Conservation (phyloP, 1,140 invertebrate genomes). For the Neotoxoptera formosana region DNA sequence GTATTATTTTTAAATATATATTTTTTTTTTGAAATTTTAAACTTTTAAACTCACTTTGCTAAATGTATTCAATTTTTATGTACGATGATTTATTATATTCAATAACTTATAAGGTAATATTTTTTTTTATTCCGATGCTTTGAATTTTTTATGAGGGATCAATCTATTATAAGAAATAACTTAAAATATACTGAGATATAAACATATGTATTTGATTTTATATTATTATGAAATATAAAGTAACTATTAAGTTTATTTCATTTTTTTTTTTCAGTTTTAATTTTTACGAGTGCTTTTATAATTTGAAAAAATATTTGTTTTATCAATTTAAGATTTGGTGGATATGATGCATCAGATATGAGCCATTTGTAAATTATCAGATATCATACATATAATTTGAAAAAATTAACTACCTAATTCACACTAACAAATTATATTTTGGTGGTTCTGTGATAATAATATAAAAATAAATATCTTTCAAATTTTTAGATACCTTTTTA, state of each 20-base stretch:
- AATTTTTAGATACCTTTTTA: too few species aligned
- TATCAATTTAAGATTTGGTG: too few species aligned
- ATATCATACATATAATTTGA: too few species aligned
- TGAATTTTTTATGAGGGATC: not conserved
- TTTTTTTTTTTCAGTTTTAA: too few species aligned
- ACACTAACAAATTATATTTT: too few species aligned
- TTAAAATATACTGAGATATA: not conserved
- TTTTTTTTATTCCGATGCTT: not conserved
- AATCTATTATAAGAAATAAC: not conserved
- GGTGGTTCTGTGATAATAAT: too few species aligned
- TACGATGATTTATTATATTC: not conserved
- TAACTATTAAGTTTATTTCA: not conserved
- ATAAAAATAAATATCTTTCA: too few species aligned
- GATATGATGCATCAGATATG: too few species aligned
- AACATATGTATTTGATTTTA: not conserved
- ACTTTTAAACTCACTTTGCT: not conserved
- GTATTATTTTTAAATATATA: not conserved
- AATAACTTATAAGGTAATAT: not conserved
- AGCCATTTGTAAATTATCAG: too few species aligned
- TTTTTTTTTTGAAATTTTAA: not conserved
- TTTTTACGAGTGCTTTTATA: too few species aligned
- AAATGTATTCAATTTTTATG: not conserved
- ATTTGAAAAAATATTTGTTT: too few species aligned
- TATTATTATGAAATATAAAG: not conserved
- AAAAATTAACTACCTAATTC: too few species aligned